Conservation (phyloP, 1,140 invertebrate genomes). For the Drosophila littoralis region DNA sequence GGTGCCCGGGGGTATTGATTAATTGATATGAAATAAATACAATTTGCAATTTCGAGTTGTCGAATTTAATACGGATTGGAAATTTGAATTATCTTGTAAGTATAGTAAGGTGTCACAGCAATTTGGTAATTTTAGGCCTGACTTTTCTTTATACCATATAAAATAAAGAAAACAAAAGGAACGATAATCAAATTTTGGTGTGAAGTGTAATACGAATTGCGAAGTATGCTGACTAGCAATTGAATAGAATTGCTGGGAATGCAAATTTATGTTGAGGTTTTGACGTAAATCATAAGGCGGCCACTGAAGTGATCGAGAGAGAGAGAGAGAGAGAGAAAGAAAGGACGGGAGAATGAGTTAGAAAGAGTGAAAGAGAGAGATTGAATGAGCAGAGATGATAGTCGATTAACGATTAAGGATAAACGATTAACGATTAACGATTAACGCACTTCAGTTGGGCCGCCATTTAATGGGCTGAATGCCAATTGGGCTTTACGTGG, state of each 20-base stretch:
- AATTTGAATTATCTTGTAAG: conserved; percentile 59
- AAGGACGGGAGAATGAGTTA: conserved; percentile 15
- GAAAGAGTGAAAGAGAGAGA: conserved; percentile 11
- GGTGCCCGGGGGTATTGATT: conserved; percentile 18
- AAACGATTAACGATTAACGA: not conserved
- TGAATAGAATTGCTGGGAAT: conserved; percentile 67
- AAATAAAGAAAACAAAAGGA: conserved; percentile 39
- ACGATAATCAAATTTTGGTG: conserved; percentile 43
- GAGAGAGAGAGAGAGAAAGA: conserved; percentile 18
- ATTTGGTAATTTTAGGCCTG: conserved; percentile 58
- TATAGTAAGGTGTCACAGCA: conserved; percentile 81
- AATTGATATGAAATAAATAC: conserved; percentile 65
- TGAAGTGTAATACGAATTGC: conserved; percentile 54
- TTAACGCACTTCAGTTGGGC: conserved; percentile 28
- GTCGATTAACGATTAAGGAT: conserved; percentile 22
- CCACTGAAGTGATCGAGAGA: conserved; percentile 51
- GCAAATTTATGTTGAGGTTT: conserved; percentile 57
- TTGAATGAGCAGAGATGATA: conserved; percentile 5
- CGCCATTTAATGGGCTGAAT: conserved; percentile 21
- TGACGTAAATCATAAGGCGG: conserved; percentile 31
- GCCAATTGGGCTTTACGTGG: conserved; percentile 41
- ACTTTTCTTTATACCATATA: conserved; percentile 34
- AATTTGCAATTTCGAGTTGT: conserved; percentile 59
- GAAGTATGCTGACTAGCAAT: conserved; percentile 43
- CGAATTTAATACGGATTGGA: conserved; percentile 55